Base-by-base conservation (phyloP, 1,140 invertebrate species). In the Hyles vespertilio region DNA sequence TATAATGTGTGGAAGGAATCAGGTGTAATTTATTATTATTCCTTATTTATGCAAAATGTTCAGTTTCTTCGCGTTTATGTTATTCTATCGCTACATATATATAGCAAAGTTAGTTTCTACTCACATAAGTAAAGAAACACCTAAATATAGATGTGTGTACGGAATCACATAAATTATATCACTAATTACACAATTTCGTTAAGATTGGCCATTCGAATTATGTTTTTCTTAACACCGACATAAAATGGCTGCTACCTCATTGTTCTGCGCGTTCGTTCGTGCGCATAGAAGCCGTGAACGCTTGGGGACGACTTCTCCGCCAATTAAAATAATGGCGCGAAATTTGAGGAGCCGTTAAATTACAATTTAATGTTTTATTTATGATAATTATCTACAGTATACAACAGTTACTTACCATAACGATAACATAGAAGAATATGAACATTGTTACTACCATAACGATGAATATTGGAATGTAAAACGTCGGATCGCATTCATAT, bases 161-260 rank as follows among this genome's bases (percentile, higher is more conserved):
- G 77, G 74, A 86, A 89, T 84, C 86, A 87, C 84, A 87, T 89
- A 87, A 87, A 89, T 87, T 87, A 89, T 76, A 85, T 71, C 86
- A 89, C 86, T 89, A 89, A 89, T 89, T 87, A 89, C 86, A 89
- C 84, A 89, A 89, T 89, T 88, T 88, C 65, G 80, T 84, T 86
- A 89, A 89, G 80, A 89, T 88, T 89, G 84, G 85, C 85, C 88
- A 89, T 89, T 89, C 85, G 88, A 88, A 89, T 87, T 89, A 89
- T 89, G 88, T 89, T 89, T 89, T 89, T 89, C 87, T 89, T 87
- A 84, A 77, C 88, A 88, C 84, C 85, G 84, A 89, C 79, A 89
- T 89, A 89, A 89, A 88, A 89, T 89, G 88, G 88, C 88, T 87
- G 88, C 86, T 89, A 89, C 85, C 87, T 89, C 84, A 88, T 87